Base-by-base conservation (phyloP, 2,113 vertebrate genomes). In the Cyanoderma ruficeps region DNA sequence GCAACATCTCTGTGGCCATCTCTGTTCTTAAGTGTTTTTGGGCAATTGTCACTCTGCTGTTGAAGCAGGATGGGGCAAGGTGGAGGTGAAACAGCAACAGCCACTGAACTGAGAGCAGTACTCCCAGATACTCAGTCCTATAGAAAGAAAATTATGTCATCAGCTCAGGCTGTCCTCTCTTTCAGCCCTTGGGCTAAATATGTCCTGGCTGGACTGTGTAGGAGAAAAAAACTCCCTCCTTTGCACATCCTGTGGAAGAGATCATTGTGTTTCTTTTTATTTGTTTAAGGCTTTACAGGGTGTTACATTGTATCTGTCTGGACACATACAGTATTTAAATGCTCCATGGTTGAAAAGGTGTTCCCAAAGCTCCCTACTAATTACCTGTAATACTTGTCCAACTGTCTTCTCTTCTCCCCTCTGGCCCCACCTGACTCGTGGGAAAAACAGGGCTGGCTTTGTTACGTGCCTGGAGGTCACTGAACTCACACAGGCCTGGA, bases 61-160 rank as follows among this genome's bases (percentile, higher is more conserved):
- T 77, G 33, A 53, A 93, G 57, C 28, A 4, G 2, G 4, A 6
- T 21, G 11, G 11, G 41, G 46, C 30, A 76, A 76, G 57, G 57
- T 70, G 19, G 75, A 61, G 28, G 12, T 72, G 35, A 83, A 86
- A 52, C 50, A 42, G 57, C 68, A 74, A 6, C 39, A 76, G 75
- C 25, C 33, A 6, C 33, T 50, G 55, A 70, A 16, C 20, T 21
- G 68, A 63, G 74, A 77, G 63, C 50, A 53, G 19, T 16, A 21
- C 33, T 94, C 70, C 35, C 41, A 79, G 61, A 53, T 80, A 46
- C 27, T 61, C 50, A 57, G 31, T 83, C 55, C 84, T 93, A 78
- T 79, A 81, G 95, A 82, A 93, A 50, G 87, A 95, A 87, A 91
- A 91, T 87, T 5, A 87, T 87, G 50, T 91, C 15, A 95, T 37